Evolutionary conservation across 2,888 invertebrate species (phyloP).

Genomic region (Flabesymbios commensalis): DNA sequence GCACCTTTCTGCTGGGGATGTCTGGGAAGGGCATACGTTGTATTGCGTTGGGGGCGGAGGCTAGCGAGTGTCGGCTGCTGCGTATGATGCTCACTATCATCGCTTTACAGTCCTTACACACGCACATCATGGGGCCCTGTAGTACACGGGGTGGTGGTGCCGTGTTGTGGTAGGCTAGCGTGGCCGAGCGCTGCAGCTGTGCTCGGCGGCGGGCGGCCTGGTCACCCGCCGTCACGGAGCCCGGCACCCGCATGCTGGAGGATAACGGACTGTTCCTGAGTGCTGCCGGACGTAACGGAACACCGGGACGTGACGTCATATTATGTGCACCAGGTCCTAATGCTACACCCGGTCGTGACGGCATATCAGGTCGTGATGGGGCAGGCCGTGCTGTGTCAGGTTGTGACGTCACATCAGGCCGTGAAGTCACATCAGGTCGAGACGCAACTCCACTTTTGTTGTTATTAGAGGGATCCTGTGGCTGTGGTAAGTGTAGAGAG

Average conservation of each 20-base stretch:
- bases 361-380: too few relatives aligned
- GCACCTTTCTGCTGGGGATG: conserved; percentile 5
- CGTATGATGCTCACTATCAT: conserved; percentile 93
- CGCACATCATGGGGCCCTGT: conserved; percentile 77
- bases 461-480: too few relatives aligned
- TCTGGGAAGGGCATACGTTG: conserved; percentile 15
- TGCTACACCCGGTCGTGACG: too few relatives aligned
- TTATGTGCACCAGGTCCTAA: too few relatives aligned
- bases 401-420: too few relatives aligned
- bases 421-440: too few relatives aligned
- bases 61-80: conserved; percentile 71
- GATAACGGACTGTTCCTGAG: too few relatives aligned
- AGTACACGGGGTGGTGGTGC: background rate
- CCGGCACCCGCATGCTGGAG: background rate
- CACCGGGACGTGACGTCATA: background rate
- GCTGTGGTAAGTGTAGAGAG: conserved; percentile 38
- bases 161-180: background rate
- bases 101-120: conserved; percentile 92
- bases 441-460: too few relatives aligned
- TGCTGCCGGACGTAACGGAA: background rate
- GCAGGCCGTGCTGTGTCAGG: too few relatives aligned
- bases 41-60: conserved; percentile 13
- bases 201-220: too few relatives aligned
- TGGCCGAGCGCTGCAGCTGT: background rate
- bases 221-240: background rate